Evolutionary conservation across 2,888 invertebrate genomes (phyloP).

Genomic region (Abrostola tripartita): DNA sequence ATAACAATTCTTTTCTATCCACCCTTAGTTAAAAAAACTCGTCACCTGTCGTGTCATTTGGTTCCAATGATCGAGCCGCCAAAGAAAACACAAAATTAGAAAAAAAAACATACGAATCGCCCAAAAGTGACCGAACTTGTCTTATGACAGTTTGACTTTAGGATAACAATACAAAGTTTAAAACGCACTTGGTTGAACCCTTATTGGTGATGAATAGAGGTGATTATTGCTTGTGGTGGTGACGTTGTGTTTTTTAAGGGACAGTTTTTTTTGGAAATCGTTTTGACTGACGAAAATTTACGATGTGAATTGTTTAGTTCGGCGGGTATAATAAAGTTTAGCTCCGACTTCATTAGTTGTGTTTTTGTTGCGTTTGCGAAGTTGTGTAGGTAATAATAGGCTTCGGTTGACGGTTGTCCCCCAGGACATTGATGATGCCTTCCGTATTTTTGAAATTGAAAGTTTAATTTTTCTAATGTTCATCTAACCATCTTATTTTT

Average conservation of each 20-base stretch:
- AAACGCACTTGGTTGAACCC: conserved; percentile 31
- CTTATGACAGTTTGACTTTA: conserved; percentile 74
- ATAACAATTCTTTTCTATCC: conserved; percentile 81
- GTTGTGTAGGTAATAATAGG: conserved; percentile 77
- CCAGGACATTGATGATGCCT: conserved; percentile 74
- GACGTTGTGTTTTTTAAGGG: conserved; percentile 60
- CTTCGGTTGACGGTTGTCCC: conserved; percentile 62
- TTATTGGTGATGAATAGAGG: conserved; percentile 41
- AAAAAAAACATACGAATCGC: conserved; percentile 73
- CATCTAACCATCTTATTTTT: background rate
- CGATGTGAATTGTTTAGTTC: conserved; percentile 82
- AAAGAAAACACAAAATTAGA: conserved; percentile 82
- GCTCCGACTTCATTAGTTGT: conserved; percentile 82
- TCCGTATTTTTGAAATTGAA: conserved; percentile 68
- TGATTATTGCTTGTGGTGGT: conserved; percentile 33
- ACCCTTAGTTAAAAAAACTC: conserved; percentile 71
- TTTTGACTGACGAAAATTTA: conserved; percentile 87
- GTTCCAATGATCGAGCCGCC: conserved; percentile 85
- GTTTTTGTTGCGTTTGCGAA: conserved; percentile 73
- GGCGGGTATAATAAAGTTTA: conserved; percentile 79
- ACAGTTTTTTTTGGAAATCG: conserved; percentile 77
- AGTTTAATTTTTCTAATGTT: conserved; percentile 26
- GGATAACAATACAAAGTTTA: conserved; percentile 40
- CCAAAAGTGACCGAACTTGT: conserved; percentile 81
- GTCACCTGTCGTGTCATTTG: conserved; percentile 89